Evolutionary conservation across 1,140 invertebrate genomes (phyloP).

Genomic region (Protaetia brevitarsis): DNA sequence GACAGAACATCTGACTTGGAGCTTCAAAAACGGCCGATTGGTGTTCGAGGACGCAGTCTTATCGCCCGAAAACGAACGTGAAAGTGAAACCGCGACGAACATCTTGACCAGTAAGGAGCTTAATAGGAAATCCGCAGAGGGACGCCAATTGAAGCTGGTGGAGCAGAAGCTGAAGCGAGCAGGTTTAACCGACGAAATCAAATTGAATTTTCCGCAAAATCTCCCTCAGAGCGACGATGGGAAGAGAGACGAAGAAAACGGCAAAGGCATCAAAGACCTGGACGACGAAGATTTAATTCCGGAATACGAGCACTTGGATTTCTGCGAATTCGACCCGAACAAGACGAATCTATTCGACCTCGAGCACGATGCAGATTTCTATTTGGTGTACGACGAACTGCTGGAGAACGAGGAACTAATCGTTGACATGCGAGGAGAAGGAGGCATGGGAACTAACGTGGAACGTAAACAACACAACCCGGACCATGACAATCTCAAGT

Average conservation of each 20-base stretch:
- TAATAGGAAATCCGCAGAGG: constrained; percentile 36
- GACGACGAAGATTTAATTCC: constrained; percentile 27
- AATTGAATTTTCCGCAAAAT: neutral
- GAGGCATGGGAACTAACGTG: constrained; percentile 48
- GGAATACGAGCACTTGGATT: constrained; percentile 24
- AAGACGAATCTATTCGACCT: constrained; percentile 27
- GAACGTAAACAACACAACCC: constrained; percentile 43
- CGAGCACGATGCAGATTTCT: constrained; percentile 28
- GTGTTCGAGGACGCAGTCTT: constrained; percentile 32
- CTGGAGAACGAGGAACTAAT: constrained; percentile 33
- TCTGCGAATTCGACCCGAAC: constrained; percentile 43
- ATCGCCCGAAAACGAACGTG: neutral
- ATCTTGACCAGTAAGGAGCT: constrained; percentile 39
- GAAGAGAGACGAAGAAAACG: neutral
- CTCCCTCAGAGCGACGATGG: neutral
- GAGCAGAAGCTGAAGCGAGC: constrained; percentile 42
- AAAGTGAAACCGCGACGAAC: constrained; percentile 8
- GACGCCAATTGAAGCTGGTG: constrained; percentile 38
- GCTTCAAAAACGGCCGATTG: constrained; percentile 40
- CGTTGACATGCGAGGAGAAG: constrained; percentile 32
- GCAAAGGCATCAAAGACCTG: neutral
- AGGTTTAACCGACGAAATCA: constrained; percentile 35
- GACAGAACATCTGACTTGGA: constrained; percentile 31
- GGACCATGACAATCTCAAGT: constrained; percentile 53
- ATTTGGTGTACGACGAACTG: constrained; percentile 42